phyloP scores from a whole-genome alignment of 2,113 vertebrate species.

The Gobio gobio region DNA sequence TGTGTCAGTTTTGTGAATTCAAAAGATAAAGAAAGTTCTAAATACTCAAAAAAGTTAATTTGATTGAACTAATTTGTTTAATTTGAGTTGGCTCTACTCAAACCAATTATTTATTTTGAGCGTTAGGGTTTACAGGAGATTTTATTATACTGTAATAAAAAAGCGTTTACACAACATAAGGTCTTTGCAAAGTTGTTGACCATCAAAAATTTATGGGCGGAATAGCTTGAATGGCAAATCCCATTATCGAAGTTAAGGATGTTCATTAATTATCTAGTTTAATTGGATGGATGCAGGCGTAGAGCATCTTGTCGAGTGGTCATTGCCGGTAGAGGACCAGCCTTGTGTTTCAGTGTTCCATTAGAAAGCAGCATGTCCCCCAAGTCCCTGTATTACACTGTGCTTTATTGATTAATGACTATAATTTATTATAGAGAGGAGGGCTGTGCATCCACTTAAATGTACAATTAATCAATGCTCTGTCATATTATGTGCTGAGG shows the following conservation, averaged over 20 bases:
- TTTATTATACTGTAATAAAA: background rate
- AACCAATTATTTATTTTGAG: no score
- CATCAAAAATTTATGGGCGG: constrained; percentile 82
- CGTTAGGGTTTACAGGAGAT: background rate
- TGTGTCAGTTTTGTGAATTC: no score
- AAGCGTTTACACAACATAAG: constrained; percentile 8
- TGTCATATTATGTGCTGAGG: constrained; percentile 89
- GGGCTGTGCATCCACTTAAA: constrained; percentile 97
- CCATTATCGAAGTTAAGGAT: constrained; percentile 86
- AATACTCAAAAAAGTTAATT: no score
- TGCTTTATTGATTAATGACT: constrained; percentile 99
- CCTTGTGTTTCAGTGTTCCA: constrained; percentile 90
- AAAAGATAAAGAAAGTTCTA: no score
- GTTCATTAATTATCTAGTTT: constrained; percentile 98
- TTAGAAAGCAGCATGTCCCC: constrained; percentile 98
- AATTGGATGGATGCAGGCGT: constrained; percentile 96
- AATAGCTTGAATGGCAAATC: constrained; percentile 82
- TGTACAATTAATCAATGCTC: constrained; percentile 99
- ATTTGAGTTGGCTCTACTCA: no score
- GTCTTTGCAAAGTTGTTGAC: constrained; percentile 68
- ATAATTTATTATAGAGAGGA: constrained; percentile 99
- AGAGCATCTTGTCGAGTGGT: constrained; percentile 94
- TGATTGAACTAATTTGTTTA: no score
- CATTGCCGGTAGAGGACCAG: constrained; percentile 86
- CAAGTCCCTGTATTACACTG: constrained; percentile 94